These are phyloP conservation scores for Lasius platythorax DNA, from an alignment of 2,888 invertebrate genomes.

Conservation along the genomic window DNA sequence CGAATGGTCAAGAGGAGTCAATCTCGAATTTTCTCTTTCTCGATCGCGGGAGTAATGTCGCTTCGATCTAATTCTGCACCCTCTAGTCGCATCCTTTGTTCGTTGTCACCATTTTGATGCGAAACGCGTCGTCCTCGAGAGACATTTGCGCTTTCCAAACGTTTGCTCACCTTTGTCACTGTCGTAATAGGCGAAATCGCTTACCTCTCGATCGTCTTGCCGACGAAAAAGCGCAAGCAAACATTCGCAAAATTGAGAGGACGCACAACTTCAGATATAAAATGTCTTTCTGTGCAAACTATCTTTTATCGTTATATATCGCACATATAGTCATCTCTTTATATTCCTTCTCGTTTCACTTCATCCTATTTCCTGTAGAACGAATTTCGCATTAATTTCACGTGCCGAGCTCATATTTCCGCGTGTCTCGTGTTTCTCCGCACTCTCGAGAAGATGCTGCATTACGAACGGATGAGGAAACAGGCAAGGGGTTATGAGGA, in stretches of 20 bases:
- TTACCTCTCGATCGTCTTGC: constrained; percentile 2
- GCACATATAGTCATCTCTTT: constrained; percentile 7
- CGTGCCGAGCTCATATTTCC: constrained; percentile 12
- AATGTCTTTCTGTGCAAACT: background rate
- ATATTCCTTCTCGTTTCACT: background rate
- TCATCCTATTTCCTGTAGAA: background rate
- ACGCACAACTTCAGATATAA: background rate
- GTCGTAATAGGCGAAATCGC: background rate
- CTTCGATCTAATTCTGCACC: background rate
- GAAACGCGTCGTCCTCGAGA: background rate
- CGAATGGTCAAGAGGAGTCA: background rate
- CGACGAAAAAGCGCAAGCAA: background rate
- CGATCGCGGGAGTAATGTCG: background rate
- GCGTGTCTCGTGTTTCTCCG: constrained; percentile 14
- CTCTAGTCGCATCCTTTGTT: background rate
- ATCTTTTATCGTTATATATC: constrained; percentile 6
- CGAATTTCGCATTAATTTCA: constrained; percentile 45
- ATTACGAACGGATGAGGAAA: constrained; percentile 22
- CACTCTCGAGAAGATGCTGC: constrained; percentile 14
- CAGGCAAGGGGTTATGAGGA: background rate
- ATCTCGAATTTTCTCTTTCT: constrained; percentile 13
- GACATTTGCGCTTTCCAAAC: background rate
- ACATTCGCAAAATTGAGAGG: constrained; percentile 14
- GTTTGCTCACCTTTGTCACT: background rate
- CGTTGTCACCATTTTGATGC: background rate